These are phyloP conservation scores for Sitta carolinensis DNA, from an alignment of 2,797 vertebrate species.

Conservation along the genomic window DNA sequence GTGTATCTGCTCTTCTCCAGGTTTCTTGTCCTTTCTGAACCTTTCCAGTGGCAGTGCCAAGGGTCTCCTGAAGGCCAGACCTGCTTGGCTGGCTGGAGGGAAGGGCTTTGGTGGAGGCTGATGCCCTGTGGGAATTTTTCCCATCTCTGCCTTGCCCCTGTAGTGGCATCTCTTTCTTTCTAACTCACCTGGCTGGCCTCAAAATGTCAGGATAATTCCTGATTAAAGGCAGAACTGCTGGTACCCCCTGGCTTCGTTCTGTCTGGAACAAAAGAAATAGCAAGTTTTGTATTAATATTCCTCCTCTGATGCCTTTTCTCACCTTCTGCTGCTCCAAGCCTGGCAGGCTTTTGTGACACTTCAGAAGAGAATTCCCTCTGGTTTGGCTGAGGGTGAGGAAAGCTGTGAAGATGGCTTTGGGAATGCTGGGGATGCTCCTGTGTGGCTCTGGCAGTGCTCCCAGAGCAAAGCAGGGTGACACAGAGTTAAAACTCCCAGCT, in stretches of 20 bases:
- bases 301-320: neutral
- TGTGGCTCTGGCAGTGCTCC: neutral
- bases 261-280: neutral
- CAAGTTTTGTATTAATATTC: neutral
- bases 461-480: neutral
- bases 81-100: neutral
- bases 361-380: neutral
- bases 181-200: neutral
- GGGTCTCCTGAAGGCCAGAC: neutral
- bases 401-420: neutral
- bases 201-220: neutral
- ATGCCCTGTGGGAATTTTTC: neutral
- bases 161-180: neutral
- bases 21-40: neutral
- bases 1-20: neutral
- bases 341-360: constrained; percentile 11
- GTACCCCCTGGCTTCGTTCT: neutral
- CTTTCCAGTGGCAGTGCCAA: neutral
- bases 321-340: neutral
- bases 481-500: rapidly evolving
- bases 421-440: neutral
- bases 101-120: neutral
- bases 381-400: neutral
- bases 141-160: neutral
- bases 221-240: neutral